phyloP scores from a whole-genome alignment of 2,113 vertebrate genomes.

The Tragelaphus imberbis region DNA sequence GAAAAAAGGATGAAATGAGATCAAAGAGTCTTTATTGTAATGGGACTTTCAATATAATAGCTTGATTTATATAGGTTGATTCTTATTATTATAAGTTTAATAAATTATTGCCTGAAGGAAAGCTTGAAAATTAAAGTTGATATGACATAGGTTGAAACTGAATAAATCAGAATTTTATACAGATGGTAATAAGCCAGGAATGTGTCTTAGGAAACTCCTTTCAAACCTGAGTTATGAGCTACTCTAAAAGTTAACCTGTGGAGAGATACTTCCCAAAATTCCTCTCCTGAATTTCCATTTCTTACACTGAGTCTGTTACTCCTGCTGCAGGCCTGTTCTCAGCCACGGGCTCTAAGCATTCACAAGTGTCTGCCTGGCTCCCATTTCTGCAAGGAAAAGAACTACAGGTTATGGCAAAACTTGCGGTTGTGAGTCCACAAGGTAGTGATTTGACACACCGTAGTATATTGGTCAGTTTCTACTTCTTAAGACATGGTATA shows the following conservation, averaged over 20 bases:
- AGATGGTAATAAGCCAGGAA: conserved; percentile 41
- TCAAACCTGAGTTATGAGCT: conserved; percentile 20
- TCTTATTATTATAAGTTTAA: conserved; percentile 62
- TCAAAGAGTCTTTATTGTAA: conserved; percentile 37
- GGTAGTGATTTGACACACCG: neutral
- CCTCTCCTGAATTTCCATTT: neutral
- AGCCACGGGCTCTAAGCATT: neutral
- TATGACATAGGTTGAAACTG: conserved; percentile 53
- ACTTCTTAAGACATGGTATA: neutral
- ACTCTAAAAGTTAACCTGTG: conserved; percentile 20
- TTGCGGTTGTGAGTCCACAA: neutral
- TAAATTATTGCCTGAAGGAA: conserved; percentile 68
- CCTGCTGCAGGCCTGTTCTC: neutral
- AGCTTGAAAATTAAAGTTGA: conserved; percentile 69
- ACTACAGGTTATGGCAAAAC: neutral
- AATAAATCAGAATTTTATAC: conserved; percentile 61
- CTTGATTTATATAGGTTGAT: conserved; percentile 51
- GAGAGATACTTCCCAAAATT: neutral
- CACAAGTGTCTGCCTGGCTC: neutral
- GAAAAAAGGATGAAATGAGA: conserved; percentile 46
- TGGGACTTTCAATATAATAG: conserved; percentile 41
- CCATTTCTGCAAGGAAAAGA: neutral
- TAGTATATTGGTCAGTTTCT: neutral
- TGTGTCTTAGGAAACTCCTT: conserved; percentile 56
- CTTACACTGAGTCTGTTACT: neutral